Base-by-base conservation (phyloP, 2,113 vertebrate genomes). In the Zonotrichia leucophrys region DNA sequence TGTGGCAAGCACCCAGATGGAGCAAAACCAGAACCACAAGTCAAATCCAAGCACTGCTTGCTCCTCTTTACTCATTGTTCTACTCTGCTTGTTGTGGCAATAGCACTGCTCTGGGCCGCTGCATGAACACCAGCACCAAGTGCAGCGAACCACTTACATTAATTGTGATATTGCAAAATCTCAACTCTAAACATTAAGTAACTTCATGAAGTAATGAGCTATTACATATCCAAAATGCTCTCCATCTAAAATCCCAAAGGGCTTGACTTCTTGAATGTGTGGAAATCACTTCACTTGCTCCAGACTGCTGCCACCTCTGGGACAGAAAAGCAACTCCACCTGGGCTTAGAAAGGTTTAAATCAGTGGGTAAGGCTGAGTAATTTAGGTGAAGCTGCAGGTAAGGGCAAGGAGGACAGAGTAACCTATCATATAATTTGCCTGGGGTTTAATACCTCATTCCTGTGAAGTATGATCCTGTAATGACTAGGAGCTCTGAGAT, bases 241-340 rank as follows among this genome's bases (percentile, higher is more conserved):
- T 73, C 53, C 42, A 74, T 35, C 39, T 77, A 70, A 92, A 92
- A 82, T 63, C 23, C 46, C 49, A 73, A 72, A 85, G 53, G 44
- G 47, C 24, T 91, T 91, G 72, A 89, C 27, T 88, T 49, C 44
- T 63, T 84, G 42, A 33, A 22, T 20, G 28, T 15, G n/a, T 7
- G 83, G 75, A 76, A 89, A 92, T 81, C 52, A 72, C 10, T 90
- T 59, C 59, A 77, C 33, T 76, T 9, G 18, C 60, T 90, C 72
- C 72, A 62, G 67, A 79, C 63, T 92, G 75, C 93, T 90, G 84
- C 83, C 89, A 84, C 33, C 91, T 87, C 87, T 73, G 77, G 77
- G 62, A 76, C 59, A 93, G 60, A 92, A 67, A 5, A 39, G 47
- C 72, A 77, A 47, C 39, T 83, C 67, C 73, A 90, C 13, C 79